Base-by-base conservation (phyloP, 1,140 invertebrate species). In the Rhopalosiphum maidis region DNA sequence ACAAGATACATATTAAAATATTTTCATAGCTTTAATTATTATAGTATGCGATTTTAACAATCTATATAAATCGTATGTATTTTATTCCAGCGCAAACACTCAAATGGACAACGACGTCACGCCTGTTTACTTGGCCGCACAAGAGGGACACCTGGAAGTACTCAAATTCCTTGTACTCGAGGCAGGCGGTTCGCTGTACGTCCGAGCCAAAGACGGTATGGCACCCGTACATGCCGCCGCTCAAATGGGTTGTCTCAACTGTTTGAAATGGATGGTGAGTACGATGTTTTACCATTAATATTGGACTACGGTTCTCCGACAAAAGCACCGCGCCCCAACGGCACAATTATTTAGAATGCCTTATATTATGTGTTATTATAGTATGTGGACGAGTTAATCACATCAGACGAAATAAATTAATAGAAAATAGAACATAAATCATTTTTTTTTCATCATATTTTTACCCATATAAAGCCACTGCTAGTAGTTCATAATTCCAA, bases 81-180 rank as follows among this genome's bases (percentile, higher is more conserved):
- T 94, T 95, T 93, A 43, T 95, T 95, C 7, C 95, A 98, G 97
- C 95, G 97, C 98, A 93, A 98, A 98, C 95, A 97, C 97, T 94
- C 97, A 98, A 95, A 98, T 98, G 97, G 97, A 98, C 95, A 98
- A 98, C 95, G 97, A 98, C 95, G 97, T 98, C 93, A 98, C 98
- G 23, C 97, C 98, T n/a, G 97, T 98, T 9, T 98, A 98, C 95
- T 95, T 98, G 94, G 98, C 98, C 5, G 97, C 98, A 3, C 98
- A 98, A 95, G 97, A 98, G 95, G 98, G 98, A 11, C 97, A 98
- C 94, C 95, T 98, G 94, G 97, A 98, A 25, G 97, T 98, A 54
- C 96, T 98, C 23, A 97, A 97, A 95, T 98, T 97, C 95, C 95
- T 98, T 94, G 97, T 98, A 82, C 95, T 97, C 94, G 97, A 98